Evolutionary conservation across 2,797 vertebrate genomes (phyloP).

Genomic region (Catamblyrhynchus diadema): DNA sequence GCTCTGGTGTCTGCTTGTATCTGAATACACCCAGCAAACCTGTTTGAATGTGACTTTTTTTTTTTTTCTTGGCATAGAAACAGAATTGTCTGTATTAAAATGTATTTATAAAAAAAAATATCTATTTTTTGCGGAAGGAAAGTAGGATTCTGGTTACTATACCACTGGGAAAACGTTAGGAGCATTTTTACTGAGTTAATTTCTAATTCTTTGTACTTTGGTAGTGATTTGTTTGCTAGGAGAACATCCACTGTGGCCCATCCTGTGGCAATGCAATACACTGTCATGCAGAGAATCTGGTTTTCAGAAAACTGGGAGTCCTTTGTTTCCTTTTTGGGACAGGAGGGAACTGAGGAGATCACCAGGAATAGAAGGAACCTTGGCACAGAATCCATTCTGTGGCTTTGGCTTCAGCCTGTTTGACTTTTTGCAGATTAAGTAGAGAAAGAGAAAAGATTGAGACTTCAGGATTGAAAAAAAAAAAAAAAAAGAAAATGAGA

Average conservation of each 20-base stretch:
- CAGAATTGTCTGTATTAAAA: slow-evolving; percentile 55
- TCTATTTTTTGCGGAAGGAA: slow-evolving; percentile 62
- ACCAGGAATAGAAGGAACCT: background rate
- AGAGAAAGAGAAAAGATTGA: background rate
- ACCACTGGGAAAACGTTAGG: background rate
- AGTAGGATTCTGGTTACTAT: slow-evolving; percentile 41
- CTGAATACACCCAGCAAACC: background rate
- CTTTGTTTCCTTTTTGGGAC: slow-evolving; percentile 39
- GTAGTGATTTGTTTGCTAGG: background rate
- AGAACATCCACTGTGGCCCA: slow-evolving; percentile 26
- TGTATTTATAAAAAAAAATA: slow-evolving; percentile 54
- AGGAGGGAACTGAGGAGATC: background rate
- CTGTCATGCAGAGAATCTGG: slow-evolving; percentile 23
- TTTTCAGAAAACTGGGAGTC: slow-evolving; percentile 35
- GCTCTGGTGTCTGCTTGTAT: slow-evolving; percentile 28
- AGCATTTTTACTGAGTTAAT: slow-evolving; percentile 23
- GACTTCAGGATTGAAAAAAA: background rate
- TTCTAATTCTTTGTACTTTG: slow-evolving; percentile 51
- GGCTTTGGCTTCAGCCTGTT: slow-evolving; percentile 34
- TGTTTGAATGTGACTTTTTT: slow-evolving; percentile 32
- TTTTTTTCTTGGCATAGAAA: background rate
- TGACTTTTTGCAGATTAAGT: background rate
- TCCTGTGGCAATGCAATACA: slow-evolving; percentile 4
- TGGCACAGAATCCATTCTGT: background rate
- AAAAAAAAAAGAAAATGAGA: slow-evolving; percentile 7